A percentile compares a stretch with the other conserved stretches of the same genome.
Evolutionary conservation across 1,140 invertebrate species (phyloP).

Genomic region (Eciton burchellii): DNA sequence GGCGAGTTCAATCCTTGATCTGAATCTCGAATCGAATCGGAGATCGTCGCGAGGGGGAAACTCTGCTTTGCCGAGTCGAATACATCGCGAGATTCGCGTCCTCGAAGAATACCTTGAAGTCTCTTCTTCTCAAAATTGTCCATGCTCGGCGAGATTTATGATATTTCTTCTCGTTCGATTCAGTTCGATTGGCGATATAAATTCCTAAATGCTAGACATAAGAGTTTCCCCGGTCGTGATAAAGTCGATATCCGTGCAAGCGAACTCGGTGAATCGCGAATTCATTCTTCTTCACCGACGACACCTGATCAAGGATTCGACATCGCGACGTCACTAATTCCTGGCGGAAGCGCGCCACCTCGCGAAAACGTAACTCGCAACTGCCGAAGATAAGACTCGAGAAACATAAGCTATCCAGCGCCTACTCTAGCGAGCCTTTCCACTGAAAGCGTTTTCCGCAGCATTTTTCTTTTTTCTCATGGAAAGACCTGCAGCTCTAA

Average conservation of each 20-base stretch:
- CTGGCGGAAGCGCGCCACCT: not conserved
- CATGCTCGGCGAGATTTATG: too few species aligned
- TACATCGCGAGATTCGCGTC: too few species aligned
- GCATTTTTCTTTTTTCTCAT: too few species aligned
- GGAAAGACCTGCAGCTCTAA: not conserved
- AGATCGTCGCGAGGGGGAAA: too few species aligned
- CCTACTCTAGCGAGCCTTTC: constrained; percentile 56
- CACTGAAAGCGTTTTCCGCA: constrained; percentile 37
- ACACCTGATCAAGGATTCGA: not conserved
- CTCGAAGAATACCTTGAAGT: too few species aligned
- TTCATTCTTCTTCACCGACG: constrained; percentile 12
- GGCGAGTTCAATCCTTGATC: not conserved
- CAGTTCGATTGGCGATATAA: too few species aligned
- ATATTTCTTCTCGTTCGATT: constrained; percentile 18
- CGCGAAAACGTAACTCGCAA: constrained; percentile 55
- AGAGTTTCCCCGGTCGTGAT: too few species aligned
- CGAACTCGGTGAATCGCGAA: constrained; percentile 12
- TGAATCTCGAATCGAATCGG: too few species aligned
- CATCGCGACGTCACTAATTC: not conserved
- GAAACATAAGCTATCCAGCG: constrained; percentile 77
- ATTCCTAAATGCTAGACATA: too few species aligned
- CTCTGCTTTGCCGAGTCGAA: too few species aligned
- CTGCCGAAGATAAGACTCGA: constrained; percentile 78
- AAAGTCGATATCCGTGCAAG: not conserved
- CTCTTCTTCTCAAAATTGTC: too few species aligned